These are phyloP conservation scores for Microtus ochrogaster DNA, from an alignment of 2,113 vertebrate species.

Conservation along the genomic window DNA sequence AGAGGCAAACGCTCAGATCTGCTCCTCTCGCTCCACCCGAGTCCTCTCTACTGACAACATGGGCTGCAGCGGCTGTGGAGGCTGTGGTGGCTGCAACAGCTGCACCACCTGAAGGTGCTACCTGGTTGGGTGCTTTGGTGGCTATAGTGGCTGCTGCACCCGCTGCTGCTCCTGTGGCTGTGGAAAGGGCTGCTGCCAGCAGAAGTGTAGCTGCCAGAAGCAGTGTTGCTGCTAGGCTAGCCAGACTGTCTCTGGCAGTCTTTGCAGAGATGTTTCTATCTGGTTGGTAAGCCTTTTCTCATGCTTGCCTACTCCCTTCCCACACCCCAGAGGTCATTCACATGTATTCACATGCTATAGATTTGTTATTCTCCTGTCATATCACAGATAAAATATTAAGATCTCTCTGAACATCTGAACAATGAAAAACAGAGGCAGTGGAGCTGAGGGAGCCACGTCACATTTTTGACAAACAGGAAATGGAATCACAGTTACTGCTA, in stretches of 20 bases:
- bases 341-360: background rate
- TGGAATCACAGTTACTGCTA: background rate
- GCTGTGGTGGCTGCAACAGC: background rate
- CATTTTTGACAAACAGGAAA: background rate
- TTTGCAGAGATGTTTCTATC: no score
- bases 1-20: background rate
- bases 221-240: background rate
- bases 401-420: background rate
- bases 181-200: background rate
- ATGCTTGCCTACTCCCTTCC: background rate
- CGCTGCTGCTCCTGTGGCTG: background rate
- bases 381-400: background rate
- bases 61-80: background rate
- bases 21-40: background rate
- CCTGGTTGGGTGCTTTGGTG: background rate
- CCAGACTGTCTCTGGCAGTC: rapidly evolving
- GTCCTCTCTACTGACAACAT: background rate
- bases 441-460: no score
- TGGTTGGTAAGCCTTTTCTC: background rate
- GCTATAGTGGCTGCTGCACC: no score
- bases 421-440: background rate
- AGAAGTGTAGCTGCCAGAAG: background rate
- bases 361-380: background rate
- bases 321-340: background rate
- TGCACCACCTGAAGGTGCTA: rapidly evolving